Evolutionary conservation across 1,140 invertebrate genomes (phyloP).

Genomic region (Drosophila grimshawi): DNA sequence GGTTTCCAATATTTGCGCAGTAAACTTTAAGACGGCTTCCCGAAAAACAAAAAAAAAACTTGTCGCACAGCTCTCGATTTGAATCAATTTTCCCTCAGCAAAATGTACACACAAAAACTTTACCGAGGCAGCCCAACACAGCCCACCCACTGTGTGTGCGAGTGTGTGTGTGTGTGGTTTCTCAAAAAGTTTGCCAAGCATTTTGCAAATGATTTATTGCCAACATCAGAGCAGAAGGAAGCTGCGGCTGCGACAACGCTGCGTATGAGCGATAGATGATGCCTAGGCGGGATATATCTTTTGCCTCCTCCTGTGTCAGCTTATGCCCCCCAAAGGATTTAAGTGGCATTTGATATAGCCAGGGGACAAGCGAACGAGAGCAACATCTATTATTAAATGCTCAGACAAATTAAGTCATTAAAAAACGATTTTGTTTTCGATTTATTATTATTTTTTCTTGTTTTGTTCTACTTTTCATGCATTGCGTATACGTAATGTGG

Average conservation of each 20-base stretch:
- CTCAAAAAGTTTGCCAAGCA: slow-evolving; percentile 61
- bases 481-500: slow-evolving; percentile 59
- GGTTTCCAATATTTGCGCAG: slow-evolving; percentile 61
- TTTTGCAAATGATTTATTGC: slow-evolving; percentile 76
- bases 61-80: slow-evolving; percentile 8
- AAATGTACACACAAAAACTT: slow-evolving; percentile 9
- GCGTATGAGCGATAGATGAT: slow-evolving; percentile 71
- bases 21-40: slow-evolving; percentile 61
- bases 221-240: slow-evolving; percentile 28
- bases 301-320: neutral
- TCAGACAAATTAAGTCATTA: slow-evolving; percentile 76
- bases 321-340: slow-evolving; percentile 64
- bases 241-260: slow-evolving; percentile 23
- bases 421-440: slow-evolving; percentile 62
- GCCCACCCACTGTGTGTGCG: neutral
- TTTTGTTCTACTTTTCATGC: neutral
- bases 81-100: slow-evolving; percentile 16
- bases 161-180: slow-evolving; percentile 21
- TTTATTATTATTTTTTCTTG: neutral
- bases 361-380: slow-evolving; percentile 6
- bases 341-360: slow-evolving; percentile 68
- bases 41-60: neutral
- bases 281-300: neutral
- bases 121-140: slow-evolving; percentile 9
- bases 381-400: slow-evolving; percentile 66